phyloP scores from a whole-genome alignment of 2,113 vertebrate species.

The Camelus bactrianus region DNA sequence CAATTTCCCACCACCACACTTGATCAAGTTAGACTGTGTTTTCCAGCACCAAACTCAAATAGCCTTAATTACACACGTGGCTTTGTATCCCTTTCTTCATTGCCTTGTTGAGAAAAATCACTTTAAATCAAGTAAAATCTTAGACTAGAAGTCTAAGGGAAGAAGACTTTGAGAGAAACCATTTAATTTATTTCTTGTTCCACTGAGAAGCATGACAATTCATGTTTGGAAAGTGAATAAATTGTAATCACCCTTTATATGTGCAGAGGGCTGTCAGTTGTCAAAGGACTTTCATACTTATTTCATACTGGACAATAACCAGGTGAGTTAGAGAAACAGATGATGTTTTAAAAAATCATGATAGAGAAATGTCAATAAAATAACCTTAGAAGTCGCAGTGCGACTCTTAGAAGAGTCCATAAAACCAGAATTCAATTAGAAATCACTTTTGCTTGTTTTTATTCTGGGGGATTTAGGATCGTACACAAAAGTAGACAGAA shows the following conservation, averaged over 20 bases:
- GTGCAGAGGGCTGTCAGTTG: neutral
- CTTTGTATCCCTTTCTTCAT: neutral
- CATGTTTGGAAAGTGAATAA: neutral
- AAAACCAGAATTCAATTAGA: neutral
- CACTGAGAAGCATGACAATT: neutral
- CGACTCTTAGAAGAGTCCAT: neutral
- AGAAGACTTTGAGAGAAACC: neutral
- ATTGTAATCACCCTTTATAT: neutral
- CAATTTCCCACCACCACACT: neutral
- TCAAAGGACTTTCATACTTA: neutral
- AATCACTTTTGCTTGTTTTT: neutral
- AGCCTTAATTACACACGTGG: neutral
- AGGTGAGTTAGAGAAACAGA: neutral
- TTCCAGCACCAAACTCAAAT: neutral
- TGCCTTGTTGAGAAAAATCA: neutral
- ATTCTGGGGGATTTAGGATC: neutral
- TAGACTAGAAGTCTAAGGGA: neutral
- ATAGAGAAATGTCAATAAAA: neutral
- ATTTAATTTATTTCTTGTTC: neutral
- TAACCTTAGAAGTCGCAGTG: neutral
- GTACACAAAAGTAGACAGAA: neutral
- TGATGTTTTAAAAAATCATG: neutral
- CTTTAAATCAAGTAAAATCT: neutral
- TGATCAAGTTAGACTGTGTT: neutral
- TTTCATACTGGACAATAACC: neutral